phyloP scores from a whole-genome alignment of 2,888 invertebrate genomes.

The Xestia xanthographa region DNA sequence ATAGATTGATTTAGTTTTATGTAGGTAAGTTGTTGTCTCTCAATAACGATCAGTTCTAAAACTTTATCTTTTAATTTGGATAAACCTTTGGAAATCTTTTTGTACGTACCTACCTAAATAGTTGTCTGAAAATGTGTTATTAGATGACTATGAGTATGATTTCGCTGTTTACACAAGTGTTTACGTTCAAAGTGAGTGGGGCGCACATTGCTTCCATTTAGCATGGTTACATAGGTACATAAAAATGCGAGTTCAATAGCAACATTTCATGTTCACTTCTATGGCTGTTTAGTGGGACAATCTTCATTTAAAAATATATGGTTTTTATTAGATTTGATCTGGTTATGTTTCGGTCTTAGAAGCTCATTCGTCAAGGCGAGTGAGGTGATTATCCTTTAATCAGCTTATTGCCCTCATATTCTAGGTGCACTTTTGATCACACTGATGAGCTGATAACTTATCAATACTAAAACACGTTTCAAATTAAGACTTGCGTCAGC shows the following conservation, averaged over 20 bases:
- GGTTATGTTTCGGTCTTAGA: neutral
- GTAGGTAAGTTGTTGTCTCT: constrained; percentile 1
- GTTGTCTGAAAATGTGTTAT: neutral
- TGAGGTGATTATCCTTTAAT: constrained; percentile 13
- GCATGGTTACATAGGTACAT: neutral
- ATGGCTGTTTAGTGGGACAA: neutral
- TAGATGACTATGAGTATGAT: constrained; percentile 30
- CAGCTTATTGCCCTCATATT: neutral
- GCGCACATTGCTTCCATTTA: neutral
- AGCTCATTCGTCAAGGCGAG: neutral
- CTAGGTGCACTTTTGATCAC: constrained; percentile 11
- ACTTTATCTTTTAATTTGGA: neutral
- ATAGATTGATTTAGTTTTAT: neutral
- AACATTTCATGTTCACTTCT: neutral
- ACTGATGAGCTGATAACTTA: constrained; percentile 14
- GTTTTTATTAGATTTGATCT: neutral
- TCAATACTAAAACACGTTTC: constrained; percentile 16
- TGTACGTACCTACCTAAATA: neutral
- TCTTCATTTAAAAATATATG: neutral
- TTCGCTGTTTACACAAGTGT: constrained; percentile 38
- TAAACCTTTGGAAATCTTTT: neutral
- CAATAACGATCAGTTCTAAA: neutral
- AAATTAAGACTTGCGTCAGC: constrained; percentile 8
- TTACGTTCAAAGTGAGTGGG: neutral
- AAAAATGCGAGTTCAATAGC: neutral